These are phyloP conservation scores for Drosophila tropicalis DNA, from an alignment of 1,140 invertebrate genomes.

Conservation along the genomic window DNA sequence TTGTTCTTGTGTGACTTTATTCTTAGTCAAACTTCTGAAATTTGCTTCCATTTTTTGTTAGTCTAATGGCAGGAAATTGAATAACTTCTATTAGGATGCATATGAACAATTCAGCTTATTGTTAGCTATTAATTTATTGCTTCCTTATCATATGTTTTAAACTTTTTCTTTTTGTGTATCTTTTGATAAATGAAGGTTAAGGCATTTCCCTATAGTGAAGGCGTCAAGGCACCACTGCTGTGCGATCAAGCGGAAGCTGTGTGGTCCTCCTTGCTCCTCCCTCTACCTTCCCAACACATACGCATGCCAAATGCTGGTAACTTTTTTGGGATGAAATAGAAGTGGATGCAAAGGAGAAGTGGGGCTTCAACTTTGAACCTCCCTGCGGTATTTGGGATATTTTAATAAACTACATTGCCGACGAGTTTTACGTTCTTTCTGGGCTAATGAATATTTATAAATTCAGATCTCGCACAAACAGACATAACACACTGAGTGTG, in stretches of 20 bases:
- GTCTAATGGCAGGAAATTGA: too few species aligned
- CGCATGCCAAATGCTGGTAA: slow-evolving; percentile 30
- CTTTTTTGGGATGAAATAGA: slow-evolving; percentile 31
- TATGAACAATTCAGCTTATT: not conserved
- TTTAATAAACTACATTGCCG: slow-evolving; percentile 64
- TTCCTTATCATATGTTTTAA: not conserved
- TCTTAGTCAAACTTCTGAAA: too few species aligned
- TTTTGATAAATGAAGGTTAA: slow-evolving; percentile 19
- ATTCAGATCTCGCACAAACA: slow-evolving; percentile 23
- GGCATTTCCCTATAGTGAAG: slow-evolving; percentile 31
- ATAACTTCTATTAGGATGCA: too few species aligned
- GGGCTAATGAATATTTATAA: slow-evolving; percentile 77
- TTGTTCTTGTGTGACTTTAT: too few species aligned
- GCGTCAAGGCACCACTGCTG: slow-evolving; percentile 19
- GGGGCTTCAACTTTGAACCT: slow-evolving; percentile 40
- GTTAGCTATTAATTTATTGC: not conserved
- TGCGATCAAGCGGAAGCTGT: slow-evolving; percentile 63
- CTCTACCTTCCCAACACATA: not conserved
- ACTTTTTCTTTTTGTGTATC: slow-evolving; percentile 23
- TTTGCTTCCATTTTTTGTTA: too few species aligned
- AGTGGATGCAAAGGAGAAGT: not conserved
- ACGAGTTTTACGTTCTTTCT: slow-evolving; percentile 39
- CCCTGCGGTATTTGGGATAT: slow-evolving; percentile 50
- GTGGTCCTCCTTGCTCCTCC: not conserved
- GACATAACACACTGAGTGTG: not conserved